Percentiles rank a stretch among this genome's conserved stretches.
phyloP scores from a whole-genome alignment of 53 echinoderm and acorn worm genomes.

The Crossaster papposus region DNA sequence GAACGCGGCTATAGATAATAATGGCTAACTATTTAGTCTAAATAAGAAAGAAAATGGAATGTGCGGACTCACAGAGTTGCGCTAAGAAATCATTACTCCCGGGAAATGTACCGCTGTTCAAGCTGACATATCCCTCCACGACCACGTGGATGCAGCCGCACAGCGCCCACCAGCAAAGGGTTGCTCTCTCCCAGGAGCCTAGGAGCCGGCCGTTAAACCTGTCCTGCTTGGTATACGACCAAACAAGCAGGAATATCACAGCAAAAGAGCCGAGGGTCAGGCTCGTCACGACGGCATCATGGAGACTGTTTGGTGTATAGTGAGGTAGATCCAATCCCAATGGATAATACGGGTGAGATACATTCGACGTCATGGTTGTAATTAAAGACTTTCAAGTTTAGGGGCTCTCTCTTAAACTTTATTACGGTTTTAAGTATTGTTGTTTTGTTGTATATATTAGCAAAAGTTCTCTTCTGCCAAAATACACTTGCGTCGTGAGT shows the following conservation, averaged over 20 bases:
- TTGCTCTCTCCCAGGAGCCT: conserved; percentile 50
- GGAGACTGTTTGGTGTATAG: conserved; percentile 45
- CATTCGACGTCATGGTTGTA: conserved; percentile 28
- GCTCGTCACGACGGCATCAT: conserved; percentile 11
- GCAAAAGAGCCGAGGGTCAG: conserved; percentile 58
- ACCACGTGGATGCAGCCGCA: conserved; percentile 82
- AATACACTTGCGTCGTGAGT: too few relatives aligned
- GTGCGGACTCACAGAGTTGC: conserved; percentile 77
- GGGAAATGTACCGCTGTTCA: conserved; percentile 61
- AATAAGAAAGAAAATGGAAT: background rate
- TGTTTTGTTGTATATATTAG: too few relatives aligned
- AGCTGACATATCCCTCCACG: conserved; percentile 72
- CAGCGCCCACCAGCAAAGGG: conserved; percentile 82
- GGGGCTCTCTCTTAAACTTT: too few relatives aligned
- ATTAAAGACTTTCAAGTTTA: too few relatives aligned
- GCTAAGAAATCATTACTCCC: conserved; percentile 73
- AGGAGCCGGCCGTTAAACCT: conserved; percentile 52
- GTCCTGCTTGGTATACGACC: conserved; percentile 63
- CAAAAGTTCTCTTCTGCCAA: too few relatives aligned
- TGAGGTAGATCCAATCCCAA: conserved; percentile 49
- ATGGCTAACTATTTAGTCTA: background rate
- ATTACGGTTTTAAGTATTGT: too few relatives aligned
- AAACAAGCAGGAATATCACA: conserved; percentile 46
- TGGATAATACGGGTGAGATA: conserved; percentile 63
- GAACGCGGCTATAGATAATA: background rate